phyloP scores from a whole-genome alignment of 37 sponge, comb jelly and placozoan species.

The Haliclona indistincta region DNA sequence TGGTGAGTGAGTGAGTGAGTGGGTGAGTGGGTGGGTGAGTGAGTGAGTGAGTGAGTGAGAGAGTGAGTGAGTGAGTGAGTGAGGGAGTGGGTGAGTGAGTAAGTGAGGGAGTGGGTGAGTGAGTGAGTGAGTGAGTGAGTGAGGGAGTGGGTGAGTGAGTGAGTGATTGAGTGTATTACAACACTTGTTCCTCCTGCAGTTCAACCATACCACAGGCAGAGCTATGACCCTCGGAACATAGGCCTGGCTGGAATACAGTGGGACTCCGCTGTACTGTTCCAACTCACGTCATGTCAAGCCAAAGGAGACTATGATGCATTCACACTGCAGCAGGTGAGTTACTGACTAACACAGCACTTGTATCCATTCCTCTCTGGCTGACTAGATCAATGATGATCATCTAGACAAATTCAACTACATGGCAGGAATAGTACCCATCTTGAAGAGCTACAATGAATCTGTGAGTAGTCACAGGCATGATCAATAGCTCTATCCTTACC shows the following conservation, averaged over 20 bases:
- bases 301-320: constrained; percentile 44
- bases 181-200: constrained; percentile 5
- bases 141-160: no score
- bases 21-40: no score
- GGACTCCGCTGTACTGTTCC: constrained; percentile 63
- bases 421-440: constrained; percentile 63
- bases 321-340: constrained; percentile 37
- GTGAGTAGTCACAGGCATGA: constrained; percentile 10
- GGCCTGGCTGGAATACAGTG: constrained; percentile 57
- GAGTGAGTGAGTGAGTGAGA: no score
- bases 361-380: neutral
- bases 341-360: neutral
- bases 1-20: neutral
- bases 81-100: no score
- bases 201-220: constrained; percentile 1
- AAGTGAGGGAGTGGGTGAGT: no score
- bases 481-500: neutral
- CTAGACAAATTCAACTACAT: constrained; percentile 56
- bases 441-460: constrained; percentile 34
- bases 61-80: no score
- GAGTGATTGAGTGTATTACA: no score
- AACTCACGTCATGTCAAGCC: neutral
- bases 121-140: no score
- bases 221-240: constrained; percentile 26
- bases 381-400: constrained; percentile 50